Conservation (phyloP, 2,888 invertebrate genomes). For the Macaria liturata region DNA sequence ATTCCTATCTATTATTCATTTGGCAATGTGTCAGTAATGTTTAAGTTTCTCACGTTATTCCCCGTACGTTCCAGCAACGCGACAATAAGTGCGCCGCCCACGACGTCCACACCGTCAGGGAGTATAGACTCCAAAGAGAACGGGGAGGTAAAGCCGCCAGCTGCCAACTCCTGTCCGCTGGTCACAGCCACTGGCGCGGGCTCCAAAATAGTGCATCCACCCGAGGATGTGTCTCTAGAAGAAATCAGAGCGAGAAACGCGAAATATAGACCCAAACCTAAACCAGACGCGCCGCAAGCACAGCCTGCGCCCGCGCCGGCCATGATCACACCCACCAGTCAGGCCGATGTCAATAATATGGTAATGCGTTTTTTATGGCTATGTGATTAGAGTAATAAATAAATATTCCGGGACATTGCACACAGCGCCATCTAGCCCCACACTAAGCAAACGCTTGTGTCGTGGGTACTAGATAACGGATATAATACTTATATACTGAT, state of each 20-base stretch:
- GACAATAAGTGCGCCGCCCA: conserved; percentile 89
- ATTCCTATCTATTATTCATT: no score
- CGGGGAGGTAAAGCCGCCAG: conserved; percentile 70
- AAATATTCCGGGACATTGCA: no score
- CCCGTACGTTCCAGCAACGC: conserved; percentile 79
- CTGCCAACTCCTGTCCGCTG: conserved; percentile 73
- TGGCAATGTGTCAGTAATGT: no score
- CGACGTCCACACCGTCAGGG: conserved; percentile 70
- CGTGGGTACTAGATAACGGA: no score
- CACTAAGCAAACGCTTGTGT: no score
- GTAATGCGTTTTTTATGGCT: neutral
- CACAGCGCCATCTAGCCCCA: no score
- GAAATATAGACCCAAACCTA: conserved; percentile 84
- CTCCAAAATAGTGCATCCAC: conserved; percentile 96
- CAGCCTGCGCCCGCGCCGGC: conserved; percentile 42
- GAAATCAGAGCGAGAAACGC: conserved; percentile 89
- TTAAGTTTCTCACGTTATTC: no score
- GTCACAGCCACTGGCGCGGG: conserved; percentile 92
- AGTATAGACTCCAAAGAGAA: conserved; percentile 67
- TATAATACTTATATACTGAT: no score
- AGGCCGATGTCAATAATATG: conserved; percentile 63
- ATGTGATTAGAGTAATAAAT: no score
- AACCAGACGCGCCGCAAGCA: conserved; percentile 52
- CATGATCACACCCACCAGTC: conserved; percentile 65
- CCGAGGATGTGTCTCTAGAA: conserved; percentile 95